phyloP scores from a whole-genome alignment of 2,113 vertebrate species.

The Oriolus oriolus region DNA sequence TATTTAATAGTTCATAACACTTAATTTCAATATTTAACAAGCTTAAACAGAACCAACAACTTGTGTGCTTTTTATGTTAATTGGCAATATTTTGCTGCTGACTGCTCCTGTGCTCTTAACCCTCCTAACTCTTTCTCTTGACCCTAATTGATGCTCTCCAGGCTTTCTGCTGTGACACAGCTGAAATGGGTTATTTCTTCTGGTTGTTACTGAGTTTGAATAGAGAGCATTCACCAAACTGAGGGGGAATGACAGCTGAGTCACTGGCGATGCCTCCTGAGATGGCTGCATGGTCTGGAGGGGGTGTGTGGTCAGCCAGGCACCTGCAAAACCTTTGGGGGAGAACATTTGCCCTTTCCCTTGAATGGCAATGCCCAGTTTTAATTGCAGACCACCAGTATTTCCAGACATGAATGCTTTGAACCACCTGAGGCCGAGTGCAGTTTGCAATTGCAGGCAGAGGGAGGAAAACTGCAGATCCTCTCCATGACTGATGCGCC shows the following conservation, averaged over 20 bases:
- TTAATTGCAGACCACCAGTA: not conserved
- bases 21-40: slow-evolving; percentile 37
- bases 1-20: slow-evolving; percentile 41
- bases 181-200: not conserved
- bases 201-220: not conserved
- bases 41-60: slow-evolving; percentile 22
- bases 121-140: not conserved
- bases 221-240: not conserved
- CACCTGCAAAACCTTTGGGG: not conserved
- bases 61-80: not conserved
- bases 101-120: not conserved
- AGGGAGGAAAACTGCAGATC: not conserved
- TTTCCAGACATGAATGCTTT: not conserved
- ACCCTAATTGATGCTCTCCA: not conserved
- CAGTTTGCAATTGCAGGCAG: not conserved
- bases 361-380: not conserved
- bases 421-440: not conserved
- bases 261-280: not conserved
- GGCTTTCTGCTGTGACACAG: not conserved
- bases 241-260: not conserved
- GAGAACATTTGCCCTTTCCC: not conserved
- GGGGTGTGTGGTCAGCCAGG: not conserved
- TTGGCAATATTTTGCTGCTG: slow-evolving; percentile 44
- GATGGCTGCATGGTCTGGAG: not conserved
- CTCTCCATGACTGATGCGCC: not conserved